Conservation (phyloP, 2,797 vertebrate genomes). For the Esox masquinongy region DNA sequence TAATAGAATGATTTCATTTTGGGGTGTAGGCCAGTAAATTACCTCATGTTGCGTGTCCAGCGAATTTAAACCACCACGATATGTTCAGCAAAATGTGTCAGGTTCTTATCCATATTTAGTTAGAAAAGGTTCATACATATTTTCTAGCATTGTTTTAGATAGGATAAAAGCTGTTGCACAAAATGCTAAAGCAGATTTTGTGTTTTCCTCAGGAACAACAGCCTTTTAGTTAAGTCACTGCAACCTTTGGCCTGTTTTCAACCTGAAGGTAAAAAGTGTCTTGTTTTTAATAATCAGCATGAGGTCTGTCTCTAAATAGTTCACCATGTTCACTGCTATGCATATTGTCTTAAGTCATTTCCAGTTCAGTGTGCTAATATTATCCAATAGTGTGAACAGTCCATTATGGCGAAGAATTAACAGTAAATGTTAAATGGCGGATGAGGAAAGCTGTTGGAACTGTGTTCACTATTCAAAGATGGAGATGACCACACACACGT, state of each 20-base stretch:
- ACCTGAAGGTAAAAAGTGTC: not conserved
- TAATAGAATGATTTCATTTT: conserved; percentile 21
- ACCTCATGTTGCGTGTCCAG: conserved; percentile 8
- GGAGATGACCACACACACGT: conserved; percentile 1
- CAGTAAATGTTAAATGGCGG: conserved; percentile 49
- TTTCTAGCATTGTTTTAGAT: not conserved
- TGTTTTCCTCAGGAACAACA: not conserved
- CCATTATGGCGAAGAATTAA: conserved; percentile 30
- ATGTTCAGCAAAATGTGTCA: conserved; percentile 21
- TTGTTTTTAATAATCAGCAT: conserved; percentile 17
- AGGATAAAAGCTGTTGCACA: not conserved
- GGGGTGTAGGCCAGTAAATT: conserved; percentile 17
- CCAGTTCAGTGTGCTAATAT: conserved; percentile 15
- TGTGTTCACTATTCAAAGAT: conserved; percentile 37
- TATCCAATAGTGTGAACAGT: conserved; percentile 19
- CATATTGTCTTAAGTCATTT: not conserved
- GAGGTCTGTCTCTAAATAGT: conserved; percentile 7
- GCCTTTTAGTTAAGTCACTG: conserved; percentile 27
- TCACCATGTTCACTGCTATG: not conserved
- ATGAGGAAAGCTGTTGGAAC: conserved; percentile 45
- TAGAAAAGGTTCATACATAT: not conserved
- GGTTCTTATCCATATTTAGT: conserved; percentile 30
- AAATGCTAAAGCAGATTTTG: not conserved
- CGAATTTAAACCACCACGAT: conserved; percentile 5
- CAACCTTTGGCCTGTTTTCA: conserved; percentile 16